Conservation (phyloP, 2,797 vertebrate species). For the Potorous gilbertii region DNA sequence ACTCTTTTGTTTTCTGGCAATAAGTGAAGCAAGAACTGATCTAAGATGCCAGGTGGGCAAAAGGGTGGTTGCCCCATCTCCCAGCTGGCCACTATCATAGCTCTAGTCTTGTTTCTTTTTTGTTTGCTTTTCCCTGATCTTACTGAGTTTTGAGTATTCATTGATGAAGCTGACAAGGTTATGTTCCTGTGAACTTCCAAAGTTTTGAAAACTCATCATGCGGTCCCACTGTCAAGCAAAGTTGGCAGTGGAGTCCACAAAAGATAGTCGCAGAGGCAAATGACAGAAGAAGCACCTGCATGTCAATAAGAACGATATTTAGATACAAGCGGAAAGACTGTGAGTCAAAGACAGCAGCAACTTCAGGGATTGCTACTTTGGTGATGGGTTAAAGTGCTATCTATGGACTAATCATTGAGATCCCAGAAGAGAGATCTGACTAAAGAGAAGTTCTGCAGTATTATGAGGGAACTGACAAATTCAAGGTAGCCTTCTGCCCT, state of each 20-base stretch:
- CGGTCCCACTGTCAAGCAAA: neutral
- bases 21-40: neutral
- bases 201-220: neutral
- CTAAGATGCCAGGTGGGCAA: neutral
- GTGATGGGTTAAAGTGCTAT: neutral
- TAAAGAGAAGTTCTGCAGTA: neutral
- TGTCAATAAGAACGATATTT: neutral
- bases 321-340: neutral
- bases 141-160: neutral
- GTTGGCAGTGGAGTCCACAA: neutral
- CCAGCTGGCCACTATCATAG: neutral
- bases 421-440: neutral
- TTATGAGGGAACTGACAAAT: neutral
- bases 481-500: neutral
- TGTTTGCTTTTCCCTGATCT: neutral
- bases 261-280: neutral
- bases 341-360: neutral
- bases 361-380: neutral
- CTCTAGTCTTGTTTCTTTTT: neutral
- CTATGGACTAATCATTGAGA: neutral
- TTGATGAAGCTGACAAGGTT: neutral
- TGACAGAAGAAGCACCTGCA: neutral
- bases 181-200: neutral
- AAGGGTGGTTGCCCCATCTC: neutral
- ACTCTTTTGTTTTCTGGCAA: neutral